These are phyloP conservation scores for Eidolon dupreanum DNA, from an alignment of 2,797 vertebrate species.

Conservation along the genomic window DNA sequence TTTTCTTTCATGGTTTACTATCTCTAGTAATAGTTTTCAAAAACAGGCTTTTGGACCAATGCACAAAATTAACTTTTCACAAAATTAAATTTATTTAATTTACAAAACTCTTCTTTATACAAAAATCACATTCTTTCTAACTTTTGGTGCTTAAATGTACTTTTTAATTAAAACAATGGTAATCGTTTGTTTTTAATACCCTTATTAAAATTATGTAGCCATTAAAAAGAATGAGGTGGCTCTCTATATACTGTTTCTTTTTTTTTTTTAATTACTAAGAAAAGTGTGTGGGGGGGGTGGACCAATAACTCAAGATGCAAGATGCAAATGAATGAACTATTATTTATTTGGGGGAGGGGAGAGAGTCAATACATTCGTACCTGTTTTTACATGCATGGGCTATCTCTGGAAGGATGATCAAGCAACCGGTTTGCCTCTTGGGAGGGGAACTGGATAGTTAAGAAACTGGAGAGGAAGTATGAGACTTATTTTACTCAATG, in stretches of 20 bases:
- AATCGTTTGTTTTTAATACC: conserved; percentile 14
- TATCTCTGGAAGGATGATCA: conserved; percentile 67
- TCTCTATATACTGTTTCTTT: neutral
- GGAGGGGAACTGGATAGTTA: conserved; percentile 57
- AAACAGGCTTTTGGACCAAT: neutral
- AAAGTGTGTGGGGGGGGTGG: neutral
- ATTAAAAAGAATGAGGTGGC: conserved; percentile 25
- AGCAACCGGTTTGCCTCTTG: conserved; percentile 56
- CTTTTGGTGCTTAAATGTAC: neutral
- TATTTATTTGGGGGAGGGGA: neutral
- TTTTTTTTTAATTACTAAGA: neutral
- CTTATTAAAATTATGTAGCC: conserved; percentile 17
- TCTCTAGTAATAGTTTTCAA: conserved; percentile 28
- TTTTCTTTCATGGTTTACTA: conserved; percentile 7
- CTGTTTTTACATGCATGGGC: conserved; percentile 52
- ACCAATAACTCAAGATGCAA: neutral
- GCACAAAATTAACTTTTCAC: conserved; percentile 4
- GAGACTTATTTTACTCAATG: conserved; percentile 59
- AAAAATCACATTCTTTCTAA: conserved; percentile 20
- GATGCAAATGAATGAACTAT: conserved; percentile 11
- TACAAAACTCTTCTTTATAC: conserved; percentile 15
- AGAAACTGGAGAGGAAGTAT: conserved; percentile 65
- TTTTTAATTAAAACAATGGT: conserved; percentile 21
- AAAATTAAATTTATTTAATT: conserved; percentile 29
- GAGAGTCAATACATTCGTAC: conserved; percentile 3